Percentiles rank a stretch among this genome's conserved stretches.
Conservation (phyloP, 1,140 invertebrate genomes). For the Maconellicoccus hirsutus region DNA sequence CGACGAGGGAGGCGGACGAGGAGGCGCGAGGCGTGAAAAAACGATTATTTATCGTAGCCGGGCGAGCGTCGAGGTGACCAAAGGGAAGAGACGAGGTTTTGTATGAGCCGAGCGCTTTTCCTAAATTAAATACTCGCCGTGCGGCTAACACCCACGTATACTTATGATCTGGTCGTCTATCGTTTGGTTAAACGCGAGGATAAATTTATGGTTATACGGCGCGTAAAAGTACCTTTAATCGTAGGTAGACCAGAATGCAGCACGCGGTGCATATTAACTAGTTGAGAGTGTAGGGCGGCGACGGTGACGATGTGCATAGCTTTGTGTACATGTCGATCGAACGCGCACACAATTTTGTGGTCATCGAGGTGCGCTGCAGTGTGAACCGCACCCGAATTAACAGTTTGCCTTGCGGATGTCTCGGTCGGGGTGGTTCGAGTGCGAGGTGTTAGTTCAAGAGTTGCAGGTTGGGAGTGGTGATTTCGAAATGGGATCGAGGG, state of each 20-base stretch:
- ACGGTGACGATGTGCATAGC: too few species aligned
- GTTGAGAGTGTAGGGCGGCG: background rate
- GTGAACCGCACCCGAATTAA: background rate
- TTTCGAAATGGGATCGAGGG: too few species aligned
- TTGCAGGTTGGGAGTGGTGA: too few species aligned
- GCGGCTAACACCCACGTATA: background rate
- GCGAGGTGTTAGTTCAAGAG: too few species aligned
- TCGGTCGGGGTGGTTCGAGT: too few species aligned
- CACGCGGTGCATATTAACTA: slow-evolving; percentile 7
- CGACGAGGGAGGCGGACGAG: background rate
- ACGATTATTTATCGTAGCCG: too few species aligned
- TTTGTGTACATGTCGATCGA: background rate
- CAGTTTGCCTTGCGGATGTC: background rate
- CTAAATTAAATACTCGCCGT: background rate
- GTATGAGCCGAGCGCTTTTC: background rate
- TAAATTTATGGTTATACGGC: background rate
- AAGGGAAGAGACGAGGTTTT: too few species aligned
- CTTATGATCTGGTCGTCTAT: background rate
- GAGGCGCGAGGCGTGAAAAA: background rate
- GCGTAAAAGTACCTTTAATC: background rate
- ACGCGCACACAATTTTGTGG: background rate
- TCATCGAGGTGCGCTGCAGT: background rate
- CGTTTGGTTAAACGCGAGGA: background rate
- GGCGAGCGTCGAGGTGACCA: too few species aligned
- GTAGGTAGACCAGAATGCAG: slow-evolving; percentile 7